These are phyloP conservation scores for Lontra canadensis DNA, from an alignment of 2,113 vertebrate species.

Conservation along the genomic window DNA sequence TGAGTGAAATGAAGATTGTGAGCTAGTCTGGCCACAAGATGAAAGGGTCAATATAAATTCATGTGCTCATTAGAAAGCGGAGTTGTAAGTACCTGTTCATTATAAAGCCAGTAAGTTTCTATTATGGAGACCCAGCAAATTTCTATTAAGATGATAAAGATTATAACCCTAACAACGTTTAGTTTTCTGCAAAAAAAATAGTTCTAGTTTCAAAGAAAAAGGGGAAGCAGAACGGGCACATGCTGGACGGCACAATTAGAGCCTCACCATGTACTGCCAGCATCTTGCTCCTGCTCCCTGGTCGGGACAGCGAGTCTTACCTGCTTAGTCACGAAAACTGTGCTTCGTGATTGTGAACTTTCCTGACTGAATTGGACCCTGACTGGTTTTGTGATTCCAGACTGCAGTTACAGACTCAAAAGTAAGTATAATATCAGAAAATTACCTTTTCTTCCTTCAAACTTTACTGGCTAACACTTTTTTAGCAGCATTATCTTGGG, in stretches of 20 bases:
- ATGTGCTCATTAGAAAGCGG: background rate
- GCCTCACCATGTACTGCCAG: background rate
- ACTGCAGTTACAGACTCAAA: background rate
- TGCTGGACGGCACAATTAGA: background rate
- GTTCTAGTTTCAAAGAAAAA: background rate
- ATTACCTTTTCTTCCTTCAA: background rate
- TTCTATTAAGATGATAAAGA: background rate
- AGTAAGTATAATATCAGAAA: background rate
- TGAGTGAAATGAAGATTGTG: background rate
- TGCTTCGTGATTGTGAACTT: background rate
- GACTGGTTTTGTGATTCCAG: background rate
- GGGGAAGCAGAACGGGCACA: background rate
- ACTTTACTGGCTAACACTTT: background rate
- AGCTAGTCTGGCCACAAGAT: background rate
- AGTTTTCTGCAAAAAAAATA: background rate
- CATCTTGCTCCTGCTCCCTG: background rate
- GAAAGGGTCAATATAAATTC: background rate
- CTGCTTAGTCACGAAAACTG: background rate
- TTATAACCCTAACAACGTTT: background rate
- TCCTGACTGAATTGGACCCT: background rate
- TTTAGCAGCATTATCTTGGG: background rate
- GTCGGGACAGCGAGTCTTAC: background rate
- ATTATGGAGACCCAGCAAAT: background rate
- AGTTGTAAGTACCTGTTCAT: background rate
- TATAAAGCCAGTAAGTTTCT: background rate